Base-by-base conservation (phyloP, 2,888 invertebrate genomes). In the Ctenicera cuprea region DNA sequence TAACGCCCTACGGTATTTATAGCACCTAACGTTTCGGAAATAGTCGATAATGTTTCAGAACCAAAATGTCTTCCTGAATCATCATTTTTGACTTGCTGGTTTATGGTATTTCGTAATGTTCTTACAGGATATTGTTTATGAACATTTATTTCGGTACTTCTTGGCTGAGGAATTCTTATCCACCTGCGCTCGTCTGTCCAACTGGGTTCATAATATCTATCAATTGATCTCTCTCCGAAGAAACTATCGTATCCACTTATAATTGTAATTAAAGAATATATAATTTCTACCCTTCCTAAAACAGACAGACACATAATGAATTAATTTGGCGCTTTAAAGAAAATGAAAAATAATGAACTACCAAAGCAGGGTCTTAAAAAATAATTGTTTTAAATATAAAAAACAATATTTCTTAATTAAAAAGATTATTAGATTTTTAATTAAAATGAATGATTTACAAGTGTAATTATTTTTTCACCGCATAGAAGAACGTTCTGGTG, bases 1-100 rank as follows among this genome's bases (percentile, higher is more conserved):
- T 94, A 95, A 83, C 93, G 92, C 0, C 96, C 96, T 0, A 96
- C 94, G 0, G 95, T 95, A 79, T 96, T 96, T 14, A 96, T 89
- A 3, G 96, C 96, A 37, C 95, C 95, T 3, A 91, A 84, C 0
- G 91, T 92, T 84, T 92, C 92, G 0, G 90, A 89, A 75, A 91
- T 90, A 63, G 88, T 89, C 64, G 86, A 83, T 69, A 91, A 82
- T 0, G 89, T 87, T 71, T 87, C 86, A 26, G 86, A 86, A 59
- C 83, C 80, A 71, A 87, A 85, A 79, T 86, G 85, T 33, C 87
- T 80, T n/a, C 82, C 82, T 43, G 82, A 80, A 65, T 84, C 85
- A 5, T 72, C 43, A 63, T 82, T 78, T 16, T 45, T 74, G 48
- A 63, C 73, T 38, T 38, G 73, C 1, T 16, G 48, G 54, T 12